Evolutionary conservation across 2,113 vertebrate species (phyloP).

Genomic region (Regulus satrapa): DNA sequence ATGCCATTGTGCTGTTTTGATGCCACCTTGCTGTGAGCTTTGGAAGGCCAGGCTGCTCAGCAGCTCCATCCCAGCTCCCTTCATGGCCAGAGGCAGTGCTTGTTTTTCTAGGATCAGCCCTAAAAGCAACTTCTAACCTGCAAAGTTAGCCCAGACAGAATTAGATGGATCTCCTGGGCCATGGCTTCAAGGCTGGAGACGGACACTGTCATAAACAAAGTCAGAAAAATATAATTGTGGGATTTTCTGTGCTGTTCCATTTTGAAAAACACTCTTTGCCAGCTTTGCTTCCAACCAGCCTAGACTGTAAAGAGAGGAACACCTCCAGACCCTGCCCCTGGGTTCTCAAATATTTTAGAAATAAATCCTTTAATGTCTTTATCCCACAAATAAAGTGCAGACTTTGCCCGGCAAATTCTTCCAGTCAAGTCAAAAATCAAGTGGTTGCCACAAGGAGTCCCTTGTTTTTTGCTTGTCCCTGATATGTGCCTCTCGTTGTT

Average conservation of each 20-base stretch:
- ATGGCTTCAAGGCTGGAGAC: background rate
- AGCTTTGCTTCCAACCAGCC: background rate
- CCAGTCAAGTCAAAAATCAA: background rate
- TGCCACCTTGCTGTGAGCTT: constrained; percentile 36
- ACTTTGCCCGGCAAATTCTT: background rate
- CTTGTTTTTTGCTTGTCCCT: background rate
- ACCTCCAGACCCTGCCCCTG: background rate
- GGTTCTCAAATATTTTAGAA: background rate
- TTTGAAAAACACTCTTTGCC: background rate
- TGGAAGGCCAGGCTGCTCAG: constrained; percentile 5
- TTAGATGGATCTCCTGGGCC: background rate
- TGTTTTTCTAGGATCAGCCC: background rate
- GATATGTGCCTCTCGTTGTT: rapidly evolving
- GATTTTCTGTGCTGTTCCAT: background rate
- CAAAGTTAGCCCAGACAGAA: background rate
- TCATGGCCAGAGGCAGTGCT: background rate
- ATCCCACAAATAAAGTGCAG: background rate
- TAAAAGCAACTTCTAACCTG: background rate
- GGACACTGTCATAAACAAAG: background rate
- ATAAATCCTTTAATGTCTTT: background rate
- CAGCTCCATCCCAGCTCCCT: background rate
- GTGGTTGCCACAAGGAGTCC: background rate
- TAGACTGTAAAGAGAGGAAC: background rate
- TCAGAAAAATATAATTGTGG: background rate
- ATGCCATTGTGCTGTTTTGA: background rate